A percentile compares a stretch with the other conserved stretches of the same genome.
These are phyloP conservation scores for Cyrtorhinus lividipennis DNA, from an alignment of 1,140 invertebrate genomes.

Conservation along the genomic window DNA sequence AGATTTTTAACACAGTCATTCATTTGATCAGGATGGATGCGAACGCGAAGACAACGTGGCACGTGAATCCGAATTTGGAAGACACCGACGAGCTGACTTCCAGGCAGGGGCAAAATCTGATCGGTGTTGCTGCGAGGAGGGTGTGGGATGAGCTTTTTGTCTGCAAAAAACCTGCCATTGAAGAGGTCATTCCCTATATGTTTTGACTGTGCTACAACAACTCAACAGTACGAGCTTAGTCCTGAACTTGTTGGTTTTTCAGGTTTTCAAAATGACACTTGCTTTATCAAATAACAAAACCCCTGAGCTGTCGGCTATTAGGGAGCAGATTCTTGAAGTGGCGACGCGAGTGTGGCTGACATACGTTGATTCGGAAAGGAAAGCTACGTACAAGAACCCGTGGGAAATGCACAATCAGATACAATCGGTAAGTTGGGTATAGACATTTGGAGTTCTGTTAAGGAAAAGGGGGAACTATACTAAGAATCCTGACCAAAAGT, in stretches of 20 bases:
- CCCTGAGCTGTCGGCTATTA: slow-evolving; percentile 57
- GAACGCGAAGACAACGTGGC: slow-evolving; percentile 71
- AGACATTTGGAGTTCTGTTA: background rate
- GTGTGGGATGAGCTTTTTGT: slow-evolving; percentile 97
- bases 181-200: too few species aligned
- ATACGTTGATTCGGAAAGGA: slow-evolving; percentile 79
- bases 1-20: too few species aligned
- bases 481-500: slow-evolving; percentile 3
- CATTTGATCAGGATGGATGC: slow-evolving; percentile 54
- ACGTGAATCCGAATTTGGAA: slow-evolving; percentile 64
- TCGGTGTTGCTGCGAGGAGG: slow-evolving; percentile 74
- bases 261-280: slow-evolving; percentile 75
- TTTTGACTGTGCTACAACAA: too few species aligned
- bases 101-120: slow-evolving; percentile 67
- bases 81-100: slow-evolving; percentile 60
- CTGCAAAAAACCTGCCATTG: slow-evolving; percentile 88
- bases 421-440: slow-evolving; percentile 59
- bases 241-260: too few species aligned
- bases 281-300: slow-evolving; percentile 56
- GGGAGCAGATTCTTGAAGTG: slow-evolving; percentile 70
- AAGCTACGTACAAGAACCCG: slow-evolving; percentile 64
- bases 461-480: slow-evolving; percentile 4
- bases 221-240: too few species aligned
- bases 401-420: slow-evolving; percentile 91
- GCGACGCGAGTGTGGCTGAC: slow-evolving; percentile 78